Percentiles rank a stretch among this genome's conserved stretches.
phyloP scores from a whole-genome alignment of 2,888 invertebrate genomes.

The Theodoxus fluviatilis region DNA sequence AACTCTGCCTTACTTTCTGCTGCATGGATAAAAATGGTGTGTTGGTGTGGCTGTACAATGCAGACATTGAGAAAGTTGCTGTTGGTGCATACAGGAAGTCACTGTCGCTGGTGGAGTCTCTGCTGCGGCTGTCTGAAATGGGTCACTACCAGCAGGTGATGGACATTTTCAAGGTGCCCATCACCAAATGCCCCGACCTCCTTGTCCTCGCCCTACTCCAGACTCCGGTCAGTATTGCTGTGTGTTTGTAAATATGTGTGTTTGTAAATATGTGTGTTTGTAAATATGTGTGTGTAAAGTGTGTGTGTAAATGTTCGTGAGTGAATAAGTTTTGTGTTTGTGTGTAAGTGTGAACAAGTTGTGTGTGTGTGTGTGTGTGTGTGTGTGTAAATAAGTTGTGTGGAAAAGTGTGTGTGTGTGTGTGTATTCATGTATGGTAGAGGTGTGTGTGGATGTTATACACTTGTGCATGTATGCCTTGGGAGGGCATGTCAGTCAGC shows the following conservation, averaged over 20 bases:
- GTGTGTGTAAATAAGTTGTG: not conserved
- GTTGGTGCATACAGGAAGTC: constrained; percentile 72
- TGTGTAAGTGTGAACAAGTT: constrained; percentile 1
- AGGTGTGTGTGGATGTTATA: too few relatives aligned
- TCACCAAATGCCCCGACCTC: constrained; percentile 93
- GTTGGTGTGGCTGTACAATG: not conserved
- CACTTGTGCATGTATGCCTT: too few relatives aligned
- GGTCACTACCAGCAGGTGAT: constrained; percentile 83
- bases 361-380: not conserved
- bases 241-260: not conserved
- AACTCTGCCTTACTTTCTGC: too few relatives aligned
- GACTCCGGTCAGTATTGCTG: constrained; percentile 79
- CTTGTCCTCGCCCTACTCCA: constrained; percentile 88
- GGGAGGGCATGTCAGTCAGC: too few relatives aligned
- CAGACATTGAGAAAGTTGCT: not conserved
- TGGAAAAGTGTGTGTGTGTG: not conserved
- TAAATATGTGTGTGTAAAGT: too few relatives aligned
- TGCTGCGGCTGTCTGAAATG: constrained; percentile 85
- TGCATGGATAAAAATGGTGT: too few relatives aligned
- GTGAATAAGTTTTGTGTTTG: constrained; percentile 6
- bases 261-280: not conserved
- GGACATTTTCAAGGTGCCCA: constrained; percentile 89
- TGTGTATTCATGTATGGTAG: too few relatives aligned
- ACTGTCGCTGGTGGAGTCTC: constrained; percentile 85
- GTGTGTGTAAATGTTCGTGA: too few relatives aligned